Percentiles rank a stretch among this genome's conserved stretches.
Conservation (phyloP, 2,888 invertebrate species). For the Linyphia triangularis region DNA sequence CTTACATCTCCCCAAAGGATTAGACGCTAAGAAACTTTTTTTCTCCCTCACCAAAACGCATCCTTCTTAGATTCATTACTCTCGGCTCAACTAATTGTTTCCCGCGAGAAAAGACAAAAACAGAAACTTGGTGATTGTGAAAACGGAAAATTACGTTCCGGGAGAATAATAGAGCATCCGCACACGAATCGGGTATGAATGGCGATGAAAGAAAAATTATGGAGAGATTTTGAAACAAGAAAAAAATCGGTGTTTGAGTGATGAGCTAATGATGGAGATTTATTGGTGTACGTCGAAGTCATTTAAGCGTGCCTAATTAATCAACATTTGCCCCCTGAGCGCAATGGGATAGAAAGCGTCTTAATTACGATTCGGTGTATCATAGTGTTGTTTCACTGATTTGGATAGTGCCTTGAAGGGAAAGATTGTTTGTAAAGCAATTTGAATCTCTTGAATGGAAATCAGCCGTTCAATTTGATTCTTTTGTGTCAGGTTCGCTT, state of each 20-base stretch:
- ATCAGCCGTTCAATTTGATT: background rate
- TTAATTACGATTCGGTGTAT: background rate
- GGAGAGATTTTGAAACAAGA: background rate
- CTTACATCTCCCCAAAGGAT: background rate
- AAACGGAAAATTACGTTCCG: background rate
- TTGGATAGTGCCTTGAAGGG: background rate
- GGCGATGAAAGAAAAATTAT: constrained; percentile 3
- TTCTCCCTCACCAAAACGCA: background rate
- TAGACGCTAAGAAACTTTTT: background rate
- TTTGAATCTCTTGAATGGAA: background rate
- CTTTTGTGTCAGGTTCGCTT: background rate
- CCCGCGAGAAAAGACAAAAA: background rate
- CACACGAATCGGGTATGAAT: background rate
- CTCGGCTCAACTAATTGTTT: background rate
- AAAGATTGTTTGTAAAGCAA: background rate
- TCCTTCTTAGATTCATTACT: background rate
- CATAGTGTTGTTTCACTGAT: background rate
- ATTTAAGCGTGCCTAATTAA: constrained; percentile 27
- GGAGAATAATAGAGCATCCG: background rate
- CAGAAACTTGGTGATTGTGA: background rate
- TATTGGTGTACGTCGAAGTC: background rate
- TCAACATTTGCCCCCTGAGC: constrained; percentile 7
- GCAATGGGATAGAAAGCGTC: background rate
- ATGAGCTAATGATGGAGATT: constrained; percentile 40
- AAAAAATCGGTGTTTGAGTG: background rate